Evolutionary conservation across 2,888 invertebrate genomes (phyloP).

Genomic region (Tipula lateralis): DNA sequence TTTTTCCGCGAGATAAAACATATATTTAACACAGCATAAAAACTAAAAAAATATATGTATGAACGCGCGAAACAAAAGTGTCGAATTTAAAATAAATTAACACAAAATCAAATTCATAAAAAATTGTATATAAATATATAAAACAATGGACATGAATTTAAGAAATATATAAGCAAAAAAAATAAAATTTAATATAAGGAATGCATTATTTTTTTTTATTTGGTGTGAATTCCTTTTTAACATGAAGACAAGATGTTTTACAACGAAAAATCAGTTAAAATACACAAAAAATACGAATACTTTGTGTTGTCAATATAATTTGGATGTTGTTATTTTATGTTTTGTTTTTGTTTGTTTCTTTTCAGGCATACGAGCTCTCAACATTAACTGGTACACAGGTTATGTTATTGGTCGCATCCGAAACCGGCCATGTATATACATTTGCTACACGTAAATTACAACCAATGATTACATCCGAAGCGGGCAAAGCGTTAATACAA

Average conservation of each 20-base stretch:
- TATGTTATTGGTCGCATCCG: constrained; percentile 97
- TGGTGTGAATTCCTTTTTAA: constrained; percentile 29
- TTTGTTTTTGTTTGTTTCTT: constrained; percentile 25
- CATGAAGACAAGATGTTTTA: constrained; percentile 29
- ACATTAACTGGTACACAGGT: constrained; percentile 99
- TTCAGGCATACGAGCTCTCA: constrained; percentile 96
- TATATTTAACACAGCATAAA: constrained; percentile 19
- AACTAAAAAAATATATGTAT: neutral
- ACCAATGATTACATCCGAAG: constrained; percentile 98
- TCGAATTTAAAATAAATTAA: constrained; percentile 29
- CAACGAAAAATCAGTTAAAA: constrained; percentile 29
- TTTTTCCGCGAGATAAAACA: neutral
- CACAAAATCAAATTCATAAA: constrained; percentile 29
- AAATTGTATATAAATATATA: constrained; percentile 25
- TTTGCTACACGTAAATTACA: constrained; percentile 98
- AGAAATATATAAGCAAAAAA: neutral
- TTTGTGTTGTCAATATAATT: constrained; percentile 19
- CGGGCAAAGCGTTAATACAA: constrained; percentile 96
- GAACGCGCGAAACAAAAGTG: constrained; percentile 28
- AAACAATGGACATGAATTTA: constrained; percentile 29
- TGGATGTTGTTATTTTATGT: constrained; percentile 19
- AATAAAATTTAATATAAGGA: constrained; percentile 12
- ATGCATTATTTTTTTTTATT: constrained; percentile 12
- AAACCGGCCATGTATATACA: constrained; percentile 99
- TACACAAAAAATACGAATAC: constrained; percentile 7